Conservation (phyloP, 30 jellyfish, hydroid and myxozoan species). For the Aurelia aurita region DNA sequence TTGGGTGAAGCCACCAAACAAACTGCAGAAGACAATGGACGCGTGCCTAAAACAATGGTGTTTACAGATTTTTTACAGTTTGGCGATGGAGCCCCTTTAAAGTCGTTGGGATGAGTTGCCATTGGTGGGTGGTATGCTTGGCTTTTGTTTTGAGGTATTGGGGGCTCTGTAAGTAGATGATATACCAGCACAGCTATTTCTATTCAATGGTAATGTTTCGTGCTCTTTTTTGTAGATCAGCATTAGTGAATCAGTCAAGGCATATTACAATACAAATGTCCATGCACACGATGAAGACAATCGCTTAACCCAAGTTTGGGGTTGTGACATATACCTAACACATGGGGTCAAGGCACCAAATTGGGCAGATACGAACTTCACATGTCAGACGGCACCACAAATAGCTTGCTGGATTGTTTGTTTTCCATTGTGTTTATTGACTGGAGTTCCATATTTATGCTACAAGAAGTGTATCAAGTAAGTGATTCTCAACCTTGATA, state of each 20-base stretch:
- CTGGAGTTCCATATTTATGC: constrained; percentile 75
- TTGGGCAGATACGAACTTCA: constrained; percentile 76
- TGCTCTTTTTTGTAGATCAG: constrained; percentile 32
- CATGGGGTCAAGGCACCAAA: constrained; percentile 92
- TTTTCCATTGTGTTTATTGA: constrained; percentile 71
- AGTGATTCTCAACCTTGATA: neutral
- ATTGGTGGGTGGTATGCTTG: too few species aligned
- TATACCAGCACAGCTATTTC: too few species aligned
- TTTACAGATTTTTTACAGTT: too few species aligned
- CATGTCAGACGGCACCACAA: constrained; percentile 65
- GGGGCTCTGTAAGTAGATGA: too few species aligned
- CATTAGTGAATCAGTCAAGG: constrained; percentile 76
- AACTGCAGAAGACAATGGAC: too few species aligned
- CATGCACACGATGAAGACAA: constrained; percentile 71
- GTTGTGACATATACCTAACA: constrained; percentile 76
- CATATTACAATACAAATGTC: constrained; percentile 64
- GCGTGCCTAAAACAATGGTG: too few species aligned
- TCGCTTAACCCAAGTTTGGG: constrained; percentile 53
- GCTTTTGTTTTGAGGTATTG: too few species aligned
- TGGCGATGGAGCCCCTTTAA: too few species aligned
- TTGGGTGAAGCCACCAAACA: too few species aligned
- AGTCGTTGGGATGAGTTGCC: too few species aligned
- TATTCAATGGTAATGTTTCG: too few species aligned
- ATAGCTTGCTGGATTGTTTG: constrained; percentile 82
- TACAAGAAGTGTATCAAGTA: constrained; percentile 83